Percentiles rank a stretch among this genome's conserved stretches.
Evolutionary conservation across 2,888 invertebrate genomes (phyloP).

Genomic region (Silvanus unidentatus): DNA sequence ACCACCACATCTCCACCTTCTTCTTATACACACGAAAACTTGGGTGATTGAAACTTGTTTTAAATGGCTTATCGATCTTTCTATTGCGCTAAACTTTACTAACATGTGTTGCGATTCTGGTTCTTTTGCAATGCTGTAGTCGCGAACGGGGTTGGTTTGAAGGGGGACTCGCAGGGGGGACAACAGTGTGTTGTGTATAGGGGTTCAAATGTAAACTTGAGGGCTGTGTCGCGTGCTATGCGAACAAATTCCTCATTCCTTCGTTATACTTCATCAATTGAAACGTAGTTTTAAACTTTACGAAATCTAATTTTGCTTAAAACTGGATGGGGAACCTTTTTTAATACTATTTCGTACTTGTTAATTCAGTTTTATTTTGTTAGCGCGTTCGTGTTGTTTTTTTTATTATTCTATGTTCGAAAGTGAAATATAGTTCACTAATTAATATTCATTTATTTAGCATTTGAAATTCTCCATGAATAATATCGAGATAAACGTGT

Average conservation of each 20-base stretch:
- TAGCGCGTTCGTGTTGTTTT: background rate
- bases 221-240: too few relatives aligned
- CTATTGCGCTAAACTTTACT: conserved; percentile 1
- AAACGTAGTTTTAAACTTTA: background rate
- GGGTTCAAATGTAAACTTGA: too few relatives aligned
- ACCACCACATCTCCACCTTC: background rate
- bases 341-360: background rate
- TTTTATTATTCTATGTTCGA: too few relatives aligned
- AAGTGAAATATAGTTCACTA: too few relatives aligned
- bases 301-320: background rate
- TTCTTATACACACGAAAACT: conserved; percentile 13
- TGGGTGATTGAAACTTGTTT: conserved; percentile 18
- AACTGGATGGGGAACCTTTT: background rate
- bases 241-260: too few relatives aligned
- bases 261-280: background rate
- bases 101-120: conserved; percentile 3
- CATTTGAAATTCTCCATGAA: too few relatives aligned
- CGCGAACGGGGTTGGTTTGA: too few relatives aligned
- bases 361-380: background rate
- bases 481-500: too few relatives aligned
- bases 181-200: too few relatives aligned
- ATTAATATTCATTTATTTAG: too few relatives aligned
- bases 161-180: too few relatives aligned
- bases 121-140: too few relatives aligned
- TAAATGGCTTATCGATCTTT: conserved; percentile 20